Base-by-base conservation (phyloP, 2,888 invertebrate species). In the Ariolimax columbianus region DNA sequence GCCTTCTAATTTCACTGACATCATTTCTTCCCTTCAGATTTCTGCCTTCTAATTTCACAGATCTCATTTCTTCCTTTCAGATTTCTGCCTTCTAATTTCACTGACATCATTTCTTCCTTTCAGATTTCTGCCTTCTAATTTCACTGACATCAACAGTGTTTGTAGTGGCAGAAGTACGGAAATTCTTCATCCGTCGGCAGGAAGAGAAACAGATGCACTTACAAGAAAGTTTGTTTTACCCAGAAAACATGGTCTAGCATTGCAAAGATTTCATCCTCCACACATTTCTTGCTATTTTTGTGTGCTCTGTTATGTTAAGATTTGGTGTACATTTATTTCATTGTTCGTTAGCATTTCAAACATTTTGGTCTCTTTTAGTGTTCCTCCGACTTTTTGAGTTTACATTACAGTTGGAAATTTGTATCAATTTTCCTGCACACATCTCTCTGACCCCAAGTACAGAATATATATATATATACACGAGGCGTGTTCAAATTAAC, bases 131-230 rank as follows among this genome's bases (percentile, higher is more conserved):
- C 91, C 98, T 99, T 95, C 96, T 99, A 90, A 96, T 98, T 47
- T 96, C 96, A 89, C 95, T 99, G 86, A 98, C 99, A 38, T 99
- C 99, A n/a, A 97, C 97, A 89, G 99, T 99, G 81, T 98, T 98
- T 95, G 95, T 98, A 85, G 97, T 98, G 85, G 97, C 98, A 87
- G 99, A 99, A 95, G 94, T 97, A 51, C 98, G 98, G 95, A 99
- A 99, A 94, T 95, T 97, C 89, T 94, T 97, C 59, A 89, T 90
- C 36, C 89, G 91, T n/a, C 85, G 88, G 11, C 83, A 84, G 19
- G 89, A 89, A 63, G 68, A 85, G 47, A 86, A 89, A 82, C 79
- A 86, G 70, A 59, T 82, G n/a, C 82, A 82, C 82, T 26, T 68
- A 19, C 55, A 83, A 82, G 88, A 89, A 63, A 86, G 83, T 38